phyloP scores from a whole-genome alignment of 2,113 vertebrate genomes.

The Melanocharis versteri region DNA sequence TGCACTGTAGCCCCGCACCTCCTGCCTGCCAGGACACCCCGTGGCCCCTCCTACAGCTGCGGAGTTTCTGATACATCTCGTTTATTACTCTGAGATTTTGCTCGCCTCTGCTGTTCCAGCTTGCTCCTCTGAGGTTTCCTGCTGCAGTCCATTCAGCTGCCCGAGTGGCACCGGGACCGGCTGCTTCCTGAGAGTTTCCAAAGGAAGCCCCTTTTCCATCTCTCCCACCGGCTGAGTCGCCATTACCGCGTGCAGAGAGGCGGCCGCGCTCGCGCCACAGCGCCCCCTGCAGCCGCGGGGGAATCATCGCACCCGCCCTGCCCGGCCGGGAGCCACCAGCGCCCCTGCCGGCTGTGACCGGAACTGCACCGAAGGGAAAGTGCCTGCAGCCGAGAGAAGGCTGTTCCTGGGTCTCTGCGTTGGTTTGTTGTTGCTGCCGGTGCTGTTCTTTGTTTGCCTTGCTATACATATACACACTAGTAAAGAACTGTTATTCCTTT shows the following conservation, averaged over 20 bases:
- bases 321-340: not conserved
- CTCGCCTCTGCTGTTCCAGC: too few relatives aligned
- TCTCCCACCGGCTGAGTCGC: not conserved
- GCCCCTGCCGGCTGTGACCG: not conserved
- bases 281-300: not conserved
- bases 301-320: not conserved
- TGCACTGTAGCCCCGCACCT: too few relatives aligned
- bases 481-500: too few relatives aligned
- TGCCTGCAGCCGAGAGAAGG: too few relatives aligned
- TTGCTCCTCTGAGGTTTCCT: too few relatives aligned
- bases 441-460: not conserved
- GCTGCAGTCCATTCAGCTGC: too few relatives aligned
- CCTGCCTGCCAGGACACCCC: too few relatives aligned
- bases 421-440: not conserved
- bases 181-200: not conserved
- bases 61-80: too few relatives aligned
- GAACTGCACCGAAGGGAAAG: not conserved
- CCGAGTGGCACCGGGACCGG: too few relatives aligned
- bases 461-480: too few relatives aligned
- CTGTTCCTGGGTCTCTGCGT: not conserved
- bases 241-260: not conserved
- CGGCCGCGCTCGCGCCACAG: not conserved
- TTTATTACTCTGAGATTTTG: too few relatives aligned
- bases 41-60: too few relatives aligned
- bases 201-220: not conserved